Evolutionary conservation across 1,140 invertebrate genomes (phyloP), one percentile per base, ranked within the genome.

Genomic region (Drosophila nigromelanica): DNA sequence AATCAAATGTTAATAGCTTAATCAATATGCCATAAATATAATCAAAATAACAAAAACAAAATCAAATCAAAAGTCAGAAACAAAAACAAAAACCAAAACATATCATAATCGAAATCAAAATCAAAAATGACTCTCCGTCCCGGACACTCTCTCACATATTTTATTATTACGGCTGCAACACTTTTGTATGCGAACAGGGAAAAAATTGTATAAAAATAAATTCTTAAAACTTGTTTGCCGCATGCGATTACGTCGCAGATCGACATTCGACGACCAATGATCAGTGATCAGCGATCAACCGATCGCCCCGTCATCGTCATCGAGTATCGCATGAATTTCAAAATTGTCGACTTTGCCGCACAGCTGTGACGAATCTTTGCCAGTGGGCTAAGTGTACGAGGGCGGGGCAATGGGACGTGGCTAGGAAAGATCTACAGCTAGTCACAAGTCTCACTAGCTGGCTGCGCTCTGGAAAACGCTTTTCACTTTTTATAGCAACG

Each of bases 21-120:
- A 87, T 87, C 83, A 87, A 87, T 87, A 87, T 87, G 85, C 83
- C 83, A 87, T 87, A 87, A 87, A 87, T 87, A 89, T 82, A 80
- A 80, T 8, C 55, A 11, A 40, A 30, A 63, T 60, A 72, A 58
- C n/a, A 72, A 6, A 27, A 27, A 27, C 27, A 27, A 27, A 30
- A 70, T 6, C 40, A 45, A 4, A 15, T 4, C 15, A 45, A 48
- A 21, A 54, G 37, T 39, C 39, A 62, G 52, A 61, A 68, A 64
- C 66, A 47, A 37, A 45, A 55, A 18, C 61, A 50, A 37, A 33
- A 40, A 18, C 68, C 51, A 58, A 51, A 42, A 58, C 61, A 71
- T 51, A 50, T 66, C 69, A 72, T 58, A 72, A 68, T 60, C 55
- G 58, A 52, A n/a, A 35, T 60, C 27, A 21, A 60, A 47, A 59